Evolutionary conservation across 2,113 vertebrate species (phyloP), one percentile per base, ranked within the genome.

Genomic region (Aix galericulata): DNA sequence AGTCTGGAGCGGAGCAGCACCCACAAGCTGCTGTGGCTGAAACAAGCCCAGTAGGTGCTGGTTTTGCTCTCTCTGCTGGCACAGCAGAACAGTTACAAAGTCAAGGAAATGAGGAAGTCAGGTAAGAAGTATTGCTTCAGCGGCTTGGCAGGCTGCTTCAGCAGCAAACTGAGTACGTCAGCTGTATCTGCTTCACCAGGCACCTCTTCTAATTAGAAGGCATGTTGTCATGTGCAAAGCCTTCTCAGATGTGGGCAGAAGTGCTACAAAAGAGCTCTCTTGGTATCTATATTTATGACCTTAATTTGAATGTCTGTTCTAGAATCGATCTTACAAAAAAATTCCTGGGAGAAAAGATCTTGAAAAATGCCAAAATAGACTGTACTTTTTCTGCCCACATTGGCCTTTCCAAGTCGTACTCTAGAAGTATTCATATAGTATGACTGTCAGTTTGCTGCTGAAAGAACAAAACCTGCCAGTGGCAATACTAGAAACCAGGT

Each of bases 41-140:
- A 68, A 91, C 94, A 53, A 94, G 98, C 95, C 97, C 98, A 84
- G 97, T 96, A 82, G 98, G 98, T 97, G 97, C 98, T 97, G 97
- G 96, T 21, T 97, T 97, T 83, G 96, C 97, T 84, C 97, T 98
- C 96, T 97, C 98, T 81, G 97, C 98, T 64, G 98, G 98, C 79
- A 94, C 98, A 15, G 97, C 98, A 93, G 99, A 99, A 97, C 99
- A 98, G 52, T 93, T 95, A 62, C 95, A 75, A 10, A 79, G 91
- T 88, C 98, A 98, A 44, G 98, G 98, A 85, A 52, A 97, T 48
- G 99, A 99, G 92, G 99, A 99, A 85, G 91, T 96, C 98, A 99
- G 99, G 99, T 99, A 99, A 99, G 99, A 93, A 86, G 93, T 85
- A 79, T 10, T 13, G 78, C 94, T 93, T 71, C 95, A 29, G 44